Conservation (phyloP, 2,113 vertebrate genomes). For the Neoarius graeffei region DNA sequence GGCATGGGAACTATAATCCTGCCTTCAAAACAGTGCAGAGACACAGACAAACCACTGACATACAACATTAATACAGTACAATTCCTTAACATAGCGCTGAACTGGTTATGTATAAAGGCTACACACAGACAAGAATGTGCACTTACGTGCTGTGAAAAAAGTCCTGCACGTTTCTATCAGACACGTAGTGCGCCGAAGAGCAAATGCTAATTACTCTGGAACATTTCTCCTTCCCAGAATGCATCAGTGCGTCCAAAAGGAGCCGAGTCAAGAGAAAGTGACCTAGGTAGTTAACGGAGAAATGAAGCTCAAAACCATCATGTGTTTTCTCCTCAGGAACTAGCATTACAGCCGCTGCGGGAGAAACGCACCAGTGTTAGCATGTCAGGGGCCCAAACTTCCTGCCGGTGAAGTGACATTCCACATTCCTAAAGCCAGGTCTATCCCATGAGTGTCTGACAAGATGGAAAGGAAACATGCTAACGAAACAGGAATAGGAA, state of each 20-base stretch:
- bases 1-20: constrained; percentile 78
- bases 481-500: background rate
- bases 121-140: background rate
- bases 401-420: background rate
- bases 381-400: too few relatives aligned
- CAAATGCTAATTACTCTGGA: constrained; percentile 82
- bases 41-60: background rate
- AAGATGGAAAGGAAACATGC: too few relatives aligned
- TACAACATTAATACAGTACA: background rate
- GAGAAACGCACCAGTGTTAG: background rate
- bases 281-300: constrained; percentile 86
- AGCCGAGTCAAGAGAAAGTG: constrained; percentile 89
- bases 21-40: constrained; percentile 61
- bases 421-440: background rate
- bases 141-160: constrained; percentile 81
- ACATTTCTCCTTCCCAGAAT: constrained; percentile 68
- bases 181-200: constrained; percentile 83
- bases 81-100: too few relatives aligned
- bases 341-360: constrained; percentile 86
- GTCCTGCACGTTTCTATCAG: constrained; percentile 74
- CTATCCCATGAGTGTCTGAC: too few relatives aligned
- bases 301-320: constrained; percentile 86
- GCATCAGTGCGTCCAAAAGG: constrained; percentile 79
- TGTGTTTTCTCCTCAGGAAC: constrained; percentile 77
- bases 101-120: background rate